These are phyloP conservation scores for Adrianichthys oophorus DNA, from an alignment of 2,797 vertebrate species.

Conservation along the genomic window DNA sequence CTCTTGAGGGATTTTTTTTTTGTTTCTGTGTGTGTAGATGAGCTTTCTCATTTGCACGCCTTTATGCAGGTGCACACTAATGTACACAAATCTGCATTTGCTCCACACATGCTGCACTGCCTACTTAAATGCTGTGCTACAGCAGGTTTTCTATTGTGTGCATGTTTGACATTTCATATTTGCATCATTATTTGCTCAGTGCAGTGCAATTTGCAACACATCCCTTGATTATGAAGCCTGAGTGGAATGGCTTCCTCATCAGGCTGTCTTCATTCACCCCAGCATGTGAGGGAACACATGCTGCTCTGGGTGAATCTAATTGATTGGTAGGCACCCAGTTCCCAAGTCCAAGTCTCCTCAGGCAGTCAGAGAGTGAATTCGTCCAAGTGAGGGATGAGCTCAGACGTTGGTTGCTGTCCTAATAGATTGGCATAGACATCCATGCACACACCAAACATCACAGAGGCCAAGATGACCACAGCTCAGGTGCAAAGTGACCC, in stretches of 20 bases:
- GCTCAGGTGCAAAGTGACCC: conserved; percentile 35
- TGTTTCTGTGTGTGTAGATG: background rate
- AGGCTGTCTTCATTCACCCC: conserved; percentile 71
- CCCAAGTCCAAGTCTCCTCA: conserved; percentile 72
- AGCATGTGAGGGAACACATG: conserved; percentile 73
- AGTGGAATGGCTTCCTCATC: conserved; percentile 71
- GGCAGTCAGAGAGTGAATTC: conserved; percentile 68
- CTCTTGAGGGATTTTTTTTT: conserved; percentile 39
- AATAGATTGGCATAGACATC: conserved; percentile 68
- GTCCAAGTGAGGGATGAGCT: conserved; percentile 74
- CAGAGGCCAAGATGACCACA: conserved; percentile 39
- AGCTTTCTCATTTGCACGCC: conserved; percentile 6
- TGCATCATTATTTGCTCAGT: conserved; percentile 67
- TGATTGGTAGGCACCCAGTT: conserved; percentile 78
- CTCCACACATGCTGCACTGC: conserved; percentile 16
- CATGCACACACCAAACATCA: conserved; percentile 63
- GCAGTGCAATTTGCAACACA: conserved; percentile 67
- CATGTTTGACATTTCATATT: conserved; percentile 71
- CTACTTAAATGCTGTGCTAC: conserved; percentile 35
- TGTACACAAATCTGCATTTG: conserved; percentile 14
- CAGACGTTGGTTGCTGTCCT: conserved; percentile 54
- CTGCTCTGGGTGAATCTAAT: conserved; percentile 77
- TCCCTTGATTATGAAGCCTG: conserved; percentile 74
- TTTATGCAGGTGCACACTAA: conserved; percentile 10
- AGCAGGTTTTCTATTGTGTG: conserved; percentile 42